These are phyloP conservation scores for Pogonocherus hispidulus DNA, from an alignment of 2,888 invertebrate species.

Conservation along the genomic window DNA sequence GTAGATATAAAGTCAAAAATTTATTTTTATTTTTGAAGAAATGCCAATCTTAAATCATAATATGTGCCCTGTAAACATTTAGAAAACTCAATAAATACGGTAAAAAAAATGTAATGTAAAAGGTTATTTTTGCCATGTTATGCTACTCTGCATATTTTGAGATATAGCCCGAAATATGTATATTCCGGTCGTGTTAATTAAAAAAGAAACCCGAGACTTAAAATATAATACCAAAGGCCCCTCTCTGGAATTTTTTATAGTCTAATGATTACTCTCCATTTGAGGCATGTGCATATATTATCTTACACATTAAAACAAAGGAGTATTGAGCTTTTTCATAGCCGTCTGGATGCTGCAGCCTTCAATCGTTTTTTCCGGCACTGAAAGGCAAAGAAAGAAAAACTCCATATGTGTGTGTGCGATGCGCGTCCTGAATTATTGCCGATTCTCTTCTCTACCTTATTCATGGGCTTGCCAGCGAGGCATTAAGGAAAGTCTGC, in stretches of 20 bases:
- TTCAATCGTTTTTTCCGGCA: conserved; percentile 40
- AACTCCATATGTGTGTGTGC: conserved; percentile 41
- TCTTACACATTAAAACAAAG: conserved; percentile 55
- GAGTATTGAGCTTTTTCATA: conserved; percentile 50
- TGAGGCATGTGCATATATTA: conserved; percentile 52
- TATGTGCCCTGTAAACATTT: no score
- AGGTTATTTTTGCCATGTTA: no score
- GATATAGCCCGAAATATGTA: background rate
- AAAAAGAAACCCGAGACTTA: conserved; percentile 24
- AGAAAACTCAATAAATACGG: no score
- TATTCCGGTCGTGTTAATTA: conserved; percentile 6
- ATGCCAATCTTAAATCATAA: no score
- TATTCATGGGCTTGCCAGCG: conserved; percentile 20
- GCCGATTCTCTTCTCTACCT: conserved; percentile 45
- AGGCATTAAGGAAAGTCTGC: conserved; percentile 24
- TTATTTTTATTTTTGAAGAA: no score
- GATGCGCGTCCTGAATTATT: conserved; percentile 43
- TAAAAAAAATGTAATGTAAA: no score
- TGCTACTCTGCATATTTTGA: no score
- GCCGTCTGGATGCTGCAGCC: conserved; percentile 45
- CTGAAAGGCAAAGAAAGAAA: conserved; percentile 45
- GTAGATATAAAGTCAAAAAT: no score
- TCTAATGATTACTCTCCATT: conserved; percentile 50
- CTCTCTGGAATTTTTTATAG: conserved; percentile 37
- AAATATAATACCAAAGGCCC: conserved; percentile 38